A percentile compares a stretch with the other conserved stretches of the same genome.
Conservation (phyloP, 2,888 invertebrate species). For the Salticus scenicus region DNA sequence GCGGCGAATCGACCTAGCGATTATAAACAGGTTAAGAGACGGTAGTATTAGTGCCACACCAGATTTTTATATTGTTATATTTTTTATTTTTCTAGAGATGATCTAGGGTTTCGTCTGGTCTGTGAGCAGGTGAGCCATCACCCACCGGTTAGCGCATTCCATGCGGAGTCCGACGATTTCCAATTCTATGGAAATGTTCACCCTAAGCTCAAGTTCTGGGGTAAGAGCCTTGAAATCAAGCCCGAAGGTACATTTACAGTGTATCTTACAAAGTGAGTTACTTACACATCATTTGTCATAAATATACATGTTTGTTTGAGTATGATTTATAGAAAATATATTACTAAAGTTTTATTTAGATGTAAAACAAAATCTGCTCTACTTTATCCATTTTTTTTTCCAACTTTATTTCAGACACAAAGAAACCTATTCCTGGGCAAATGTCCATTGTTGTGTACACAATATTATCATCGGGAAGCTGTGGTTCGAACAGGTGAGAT, state of each 20-base stretch:
- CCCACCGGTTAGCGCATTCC: conserved; percentile 96
- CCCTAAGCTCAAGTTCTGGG: conserved; percentile 96
- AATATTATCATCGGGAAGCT: conserved; percentile 96
- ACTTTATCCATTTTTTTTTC: no score
- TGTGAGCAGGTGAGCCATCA: conserved; percentile 91
- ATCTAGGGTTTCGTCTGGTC: conserved; percentile 59
- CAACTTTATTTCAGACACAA: conserved; percentile 82
- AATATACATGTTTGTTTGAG: no score
- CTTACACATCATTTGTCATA: no score
- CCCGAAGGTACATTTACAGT: conserved; percentile 83
- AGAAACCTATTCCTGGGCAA: conserved; percentile 95
- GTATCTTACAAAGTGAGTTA: conserved; percentile 49
- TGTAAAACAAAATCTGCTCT: no score
- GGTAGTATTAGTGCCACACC: no score
- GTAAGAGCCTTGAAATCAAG: conserved; percentile 94
- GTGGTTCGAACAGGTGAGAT: conserved; percentile 90
- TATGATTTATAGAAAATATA: no score
- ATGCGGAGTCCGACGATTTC: conserved; percentile 88
- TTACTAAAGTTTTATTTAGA: no score
- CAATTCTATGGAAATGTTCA: conserved; percentile 93
- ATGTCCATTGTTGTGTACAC: conserved; percentile 96
- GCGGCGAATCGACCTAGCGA: no score
- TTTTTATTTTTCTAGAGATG: conserved; percentile 31
- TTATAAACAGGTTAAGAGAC: no score
- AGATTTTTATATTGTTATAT: no score